Evolutionary conservation across 2,113 vertebrate species (phyloP), one percentile per base, ranked within the genome.

Genomic region (Motacilla tschutschensis): DNA sequence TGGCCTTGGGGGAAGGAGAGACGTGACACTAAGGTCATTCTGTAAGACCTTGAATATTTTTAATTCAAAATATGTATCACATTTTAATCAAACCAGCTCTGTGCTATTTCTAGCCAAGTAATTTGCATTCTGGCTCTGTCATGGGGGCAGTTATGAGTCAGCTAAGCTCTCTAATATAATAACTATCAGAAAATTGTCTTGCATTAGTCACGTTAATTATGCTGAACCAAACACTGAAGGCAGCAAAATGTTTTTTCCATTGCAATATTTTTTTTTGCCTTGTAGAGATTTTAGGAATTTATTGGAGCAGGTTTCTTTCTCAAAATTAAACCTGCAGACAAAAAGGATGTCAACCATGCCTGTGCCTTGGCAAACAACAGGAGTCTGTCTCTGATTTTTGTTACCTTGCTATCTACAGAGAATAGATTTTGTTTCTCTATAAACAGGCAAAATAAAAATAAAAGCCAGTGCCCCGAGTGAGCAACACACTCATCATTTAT

Each of bases 181-280:
- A 97, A 96, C 92, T 90, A 96, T 95, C 93, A 93, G 90, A 87
- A 97, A 96, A 97, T 94, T 91, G 87, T 91, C 75, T 92, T 96
- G 95, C 95, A 97, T 97, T 97, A 97, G 96, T 97, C 96, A 97
- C 97, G 95, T 88, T 97, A 97, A 97, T 97, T 97, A 95, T 83
- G 71, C 96, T 89, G 90, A 96, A 91, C 92, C 91, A 96, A 97
- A 96, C 91, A 95, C 76, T 76, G 76, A 20, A 44, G 93, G 81
- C 91, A 89, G 88, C 71, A 95, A 94, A 97, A 95, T 76, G 54
- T 82, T 93, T 96, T 96, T 96, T 82, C 87, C 83, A 89, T 59
- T 81, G 82, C 95, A 88, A 89, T 92, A 71, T 88, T 72, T 96
- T 47, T 50, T 62, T 60, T 40, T 95, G 82, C 93, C 92, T 95